Percentiles rank a stretch among this genome's conserved stretches.
phyloP scores from a whole-genome alignment of 2,888 invertebrate genomes.

The Drosophila infuscata region DNA sequence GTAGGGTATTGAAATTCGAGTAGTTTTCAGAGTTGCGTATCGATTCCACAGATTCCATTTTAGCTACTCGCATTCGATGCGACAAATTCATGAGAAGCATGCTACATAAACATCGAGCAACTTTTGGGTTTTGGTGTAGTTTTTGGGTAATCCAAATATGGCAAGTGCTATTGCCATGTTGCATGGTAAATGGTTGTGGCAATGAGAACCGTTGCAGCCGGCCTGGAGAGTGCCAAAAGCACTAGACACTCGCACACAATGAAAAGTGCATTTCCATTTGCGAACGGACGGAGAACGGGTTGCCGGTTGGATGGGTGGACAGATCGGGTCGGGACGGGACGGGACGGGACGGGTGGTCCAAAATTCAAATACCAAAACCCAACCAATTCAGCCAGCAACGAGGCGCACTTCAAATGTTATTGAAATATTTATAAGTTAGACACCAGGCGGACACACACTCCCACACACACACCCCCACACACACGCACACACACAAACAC shows the following conservation, averaged over 20 bases:
- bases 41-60: background rate
- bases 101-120: constrained; percentile 38
- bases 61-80: background rate
- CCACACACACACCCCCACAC: constrained; percentile 11
- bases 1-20: background rate
- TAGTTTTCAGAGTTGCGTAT: background rate
- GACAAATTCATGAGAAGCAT: constrained; percentile 3
- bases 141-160: constrained; percentile 67
- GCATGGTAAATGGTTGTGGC: constrained; percentile 2
- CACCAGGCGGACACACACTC: constrained; percentile 52
- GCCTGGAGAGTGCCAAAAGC: constrained; percentile 65
- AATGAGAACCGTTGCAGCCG: constrained; percentile 2
- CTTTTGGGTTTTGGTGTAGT: constrained; percentile 19
- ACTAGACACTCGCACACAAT: constrained; percentile 76
- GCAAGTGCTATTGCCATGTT: constrained; percentile 56
- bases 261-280: constrained; percentile 79
- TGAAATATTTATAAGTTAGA: constrained; percentile 81
- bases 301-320: background rate
- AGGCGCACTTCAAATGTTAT: constrained; percentile 77
- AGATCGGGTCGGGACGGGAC: background rate
- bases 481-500: background rate
- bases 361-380: constrained; percentile 25
- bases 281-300: constrained; percentile 4
- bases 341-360: constrained; percentile 12
- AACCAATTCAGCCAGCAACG: constrained; percentile 35